These are phyloP conservation scores for Crossocerus cetratus DNA, from an alignment of 2,888 invertebrate species.

Conservation along the genomic window DNA sequence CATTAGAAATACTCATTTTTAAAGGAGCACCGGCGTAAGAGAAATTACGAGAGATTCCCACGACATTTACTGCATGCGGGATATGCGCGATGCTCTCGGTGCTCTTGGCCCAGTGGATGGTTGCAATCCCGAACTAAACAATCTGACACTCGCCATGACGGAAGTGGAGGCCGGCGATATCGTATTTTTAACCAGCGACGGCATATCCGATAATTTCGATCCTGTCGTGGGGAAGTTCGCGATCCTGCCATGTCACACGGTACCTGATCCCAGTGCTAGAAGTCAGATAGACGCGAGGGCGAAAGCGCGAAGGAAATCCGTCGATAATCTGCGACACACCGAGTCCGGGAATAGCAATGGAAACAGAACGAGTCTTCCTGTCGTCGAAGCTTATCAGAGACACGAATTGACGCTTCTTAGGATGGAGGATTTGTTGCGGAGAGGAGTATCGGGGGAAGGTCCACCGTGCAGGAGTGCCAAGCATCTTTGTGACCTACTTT, in stretches of 20 bases:
- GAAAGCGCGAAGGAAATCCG: conserved; percentile 63
- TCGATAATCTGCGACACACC: conserved; percentile 62
- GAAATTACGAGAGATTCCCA: conserved; percentile 92
- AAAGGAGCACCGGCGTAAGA: conserved; percentile 83
- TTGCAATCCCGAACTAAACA: conserved; percentile 89
- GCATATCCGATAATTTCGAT: conserved; percentile 93
- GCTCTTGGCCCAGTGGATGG: conserved; percentile 93
- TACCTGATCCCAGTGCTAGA: conserved; percentile 48
- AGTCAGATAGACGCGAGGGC: conserved; percentile 56
- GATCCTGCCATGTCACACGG: conserved; percentile 74
- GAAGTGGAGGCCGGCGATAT: conserved; percentile 89
- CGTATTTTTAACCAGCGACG: conserved; percentile 92
- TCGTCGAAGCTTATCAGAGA: conserved; percentile 86
- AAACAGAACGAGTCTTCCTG: conserved; percentile 79
- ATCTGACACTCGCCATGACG: conserved; percentile 90
- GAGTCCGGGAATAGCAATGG: conserved; percentile 58
- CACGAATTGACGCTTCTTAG: conserved; percentile 86
- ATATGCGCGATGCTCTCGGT: conserved; percentile 93
- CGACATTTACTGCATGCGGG: conserved; percentile 88
- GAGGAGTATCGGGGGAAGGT: conserved; percentile 83
- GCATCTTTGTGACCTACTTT: conserved; percentile 84
- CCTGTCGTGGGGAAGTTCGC: conserved; percentile 94
- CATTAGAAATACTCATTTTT: conserved; percentile 13
- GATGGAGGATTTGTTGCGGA: conserved; percentile 85
- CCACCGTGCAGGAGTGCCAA: conserved; percentile 81